Percentiles rank a stretch among this genome's conserved stretches.
Evolutionary conservation across 30 jellyfish, hydroid and myxozoan genomes (phyloP).

Genomic region (Turritopsis dohrnii): DNA sequence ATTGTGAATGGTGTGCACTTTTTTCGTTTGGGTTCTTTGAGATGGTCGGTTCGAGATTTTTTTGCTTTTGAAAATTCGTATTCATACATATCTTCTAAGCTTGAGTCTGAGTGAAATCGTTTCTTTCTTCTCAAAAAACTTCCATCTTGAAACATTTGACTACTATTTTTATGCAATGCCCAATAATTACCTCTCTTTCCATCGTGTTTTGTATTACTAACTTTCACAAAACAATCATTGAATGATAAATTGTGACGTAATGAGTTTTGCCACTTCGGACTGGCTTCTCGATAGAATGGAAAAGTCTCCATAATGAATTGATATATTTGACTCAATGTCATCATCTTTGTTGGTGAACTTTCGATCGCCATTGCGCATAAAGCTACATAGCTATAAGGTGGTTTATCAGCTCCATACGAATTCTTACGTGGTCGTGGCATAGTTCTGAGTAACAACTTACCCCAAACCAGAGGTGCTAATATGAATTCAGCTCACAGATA

Average conservation of each 20-base stretch:
- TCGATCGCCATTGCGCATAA: constrained; percentile 98
- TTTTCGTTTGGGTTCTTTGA: background rate
- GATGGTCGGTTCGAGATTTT: background rate
- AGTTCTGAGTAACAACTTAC: background rate
- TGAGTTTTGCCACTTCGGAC: constrained; percentile 93
- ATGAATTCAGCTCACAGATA: background rate
- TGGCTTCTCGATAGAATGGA: constrained; percentile 81
- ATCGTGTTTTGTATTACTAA: constrained; percentile 68
- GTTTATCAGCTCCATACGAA: constrained; percentile 88
- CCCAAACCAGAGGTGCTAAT: background rate
- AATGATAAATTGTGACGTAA: constrained; percentile 86
- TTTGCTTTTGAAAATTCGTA: background rate
- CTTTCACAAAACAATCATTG: constrained; percentile 92
- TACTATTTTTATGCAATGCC: constrained; percentile 92
- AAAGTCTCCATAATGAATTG: constrained; percentile 78
- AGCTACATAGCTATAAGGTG: constrained; percentile 94
- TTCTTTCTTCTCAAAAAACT: constrained; percentile 79
- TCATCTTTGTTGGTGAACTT: constrained; percentile 83
- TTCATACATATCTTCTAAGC: background rate
- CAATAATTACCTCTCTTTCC: constrained; percentile 97
- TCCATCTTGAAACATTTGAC: constrained; percentile 93
- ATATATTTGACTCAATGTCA: constrained; percentile 90
- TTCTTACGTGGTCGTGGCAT: constrained; percentile 98
- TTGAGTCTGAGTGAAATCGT: constrained; percentile 54
- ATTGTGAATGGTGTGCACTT: background rate